Evolutionary conservation across 2,797 vertebrate genomes (phyloP).

Genomic region (Dipus sagitta): DNA sequence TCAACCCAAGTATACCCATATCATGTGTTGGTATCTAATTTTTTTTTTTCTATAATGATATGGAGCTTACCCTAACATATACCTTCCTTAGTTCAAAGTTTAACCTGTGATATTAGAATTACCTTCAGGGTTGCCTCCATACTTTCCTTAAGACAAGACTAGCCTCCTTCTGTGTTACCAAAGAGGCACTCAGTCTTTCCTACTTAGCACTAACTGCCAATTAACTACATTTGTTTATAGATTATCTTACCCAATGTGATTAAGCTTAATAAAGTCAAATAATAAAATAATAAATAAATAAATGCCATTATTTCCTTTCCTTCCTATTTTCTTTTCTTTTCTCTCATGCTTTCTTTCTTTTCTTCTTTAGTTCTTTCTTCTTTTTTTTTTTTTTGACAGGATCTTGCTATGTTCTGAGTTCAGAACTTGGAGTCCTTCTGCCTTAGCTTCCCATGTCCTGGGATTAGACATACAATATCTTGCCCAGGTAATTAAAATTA

Average conservation of each 20-base stretch:
- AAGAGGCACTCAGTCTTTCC: not conserved
- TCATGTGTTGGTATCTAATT: not conserved
- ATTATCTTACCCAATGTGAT: not conserved
- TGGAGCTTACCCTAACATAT: not conserved
- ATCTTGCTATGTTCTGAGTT: not conserved
- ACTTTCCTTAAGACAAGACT: conserved; percentile 7
- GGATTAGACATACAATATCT: not conserved
- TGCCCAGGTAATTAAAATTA: not conserved
- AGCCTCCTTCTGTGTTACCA: not conserved
- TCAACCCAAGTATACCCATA: not conserved
- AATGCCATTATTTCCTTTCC: not conserved
- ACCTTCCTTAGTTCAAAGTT: not conserved
- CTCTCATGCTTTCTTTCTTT: too few species aligned
- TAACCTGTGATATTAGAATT: not conserved
- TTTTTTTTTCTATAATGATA: not conserved
- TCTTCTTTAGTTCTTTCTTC: not conserved
- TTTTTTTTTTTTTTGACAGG: not conserved
- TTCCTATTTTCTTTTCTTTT: not conserved
- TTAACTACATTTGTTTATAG: not conserved
- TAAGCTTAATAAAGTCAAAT: not conserved
- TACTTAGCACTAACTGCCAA: not conserved
- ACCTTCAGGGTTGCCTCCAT: not conserved
- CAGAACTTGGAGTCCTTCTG: not conserved
- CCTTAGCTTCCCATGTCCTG: not conserved
- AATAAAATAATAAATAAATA: too few species aligned